These are phyloP conservation scores for Crotalus horridus DNA, from an alignment of 2,113 vertebrate genomes.

Conservation along the genomic window DNA sequence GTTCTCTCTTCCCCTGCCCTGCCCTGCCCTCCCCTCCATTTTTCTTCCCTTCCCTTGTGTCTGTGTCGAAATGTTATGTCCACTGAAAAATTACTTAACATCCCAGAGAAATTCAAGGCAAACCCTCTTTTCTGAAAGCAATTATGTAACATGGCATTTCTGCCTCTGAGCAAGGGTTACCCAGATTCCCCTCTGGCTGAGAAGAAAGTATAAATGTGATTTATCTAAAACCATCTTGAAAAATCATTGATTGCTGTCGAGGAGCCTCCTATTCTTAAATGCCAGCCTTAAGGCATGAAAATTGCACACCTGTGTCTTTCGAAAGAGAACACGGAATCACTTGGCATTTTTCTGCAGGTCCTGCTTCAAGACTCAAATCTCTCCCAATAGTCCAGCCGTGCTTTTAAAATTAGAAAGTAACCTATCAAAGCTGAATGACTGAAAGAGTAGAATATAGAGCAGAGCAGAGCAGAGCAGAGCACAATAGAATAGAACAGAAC, in stretches of 20 bases:
- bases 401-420: neutral
- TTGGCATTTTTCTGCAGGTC: neutral
- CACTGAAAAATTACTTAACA: neutral
- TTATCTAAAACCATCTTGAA: slow-evolving; percentile 10
- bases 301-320: neutral
- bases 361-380: slow-evolving; percentile 24
- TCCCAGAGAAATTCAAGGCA: neutral
- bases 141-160: slow-evolving; percentile 1
- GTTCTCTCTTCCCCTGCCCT: no score
- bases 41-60: neutral
- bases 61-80: neutral
- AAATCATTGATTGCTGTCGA: slow-evolving; percentile 4
- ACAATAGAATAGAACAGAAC: no score
- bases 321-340: neutral
- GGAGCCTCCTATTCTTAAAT: slow-evolving; percentile 23
- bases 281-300: slow-evolving; percentile 25
- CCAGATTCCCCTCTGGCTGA: neutral
- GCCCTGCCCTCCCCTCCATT: no score
- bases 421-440: neutral
- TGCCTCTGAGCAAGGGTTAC: neutral
- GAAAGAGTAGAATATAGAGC: neutral
- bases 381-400: neutral
- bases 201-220: slow-evolving; percentile 16
- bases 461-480: no score
- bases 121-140: neutral